Conservation (phyloP, 2,113 vertebrate species). For the Mungos mungo region DNA sequence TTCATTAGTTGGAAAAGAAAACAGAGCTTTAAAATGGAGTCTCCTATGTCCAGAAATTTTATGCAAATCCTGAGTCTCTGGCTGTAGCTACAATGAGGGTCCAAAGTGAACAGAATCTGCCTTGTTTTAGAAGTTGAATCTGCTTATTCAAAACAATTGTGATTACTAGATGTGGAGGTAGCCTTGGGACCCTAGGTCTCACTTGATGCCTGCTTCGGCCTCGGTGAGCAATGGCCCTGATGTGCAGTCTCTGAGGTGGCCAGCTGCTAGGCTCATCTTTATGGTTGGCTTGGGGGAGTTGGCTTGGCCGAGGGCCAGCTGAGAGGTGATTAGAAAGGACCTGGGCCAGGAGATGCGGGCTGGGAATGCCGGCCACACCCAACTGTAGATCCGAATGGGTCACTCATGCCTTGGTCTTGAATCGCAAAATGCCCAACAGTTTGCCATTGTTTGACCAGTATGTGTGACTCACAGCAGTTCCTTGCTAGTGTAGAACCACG, state of each 20-base stretch:
- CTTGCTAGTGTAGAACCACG: not conserved
- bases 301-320: not conserved
- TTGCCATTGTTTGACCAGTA: not conserved
- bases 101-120: not conserved
- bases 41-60: not conserved
- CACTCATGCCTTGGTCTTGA: not conserved
- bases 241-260: not conserved
- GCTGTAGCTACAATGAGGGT: not conserved
- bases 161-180: not conserved
- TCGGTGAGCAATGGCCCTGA: not conserved
- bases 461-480: not conserved
- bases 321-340: not conserved
- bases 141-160: not conserved
- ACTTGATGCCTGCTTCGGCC: not conserved
- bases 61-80: not conserved
- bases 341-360: not conserved
- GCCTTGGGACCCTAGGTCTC: not conserved
- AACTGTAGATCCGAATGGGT: not conserved
- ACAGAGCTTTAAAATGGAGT: not conserved
- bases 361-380: not conserved
- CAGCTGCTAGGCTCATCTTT: not conserved
- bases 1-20: not conserved
- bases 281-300: not conserved
- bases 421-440: not conserved
- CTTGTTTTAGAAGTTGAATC: not conserved